Percentiles rank a stretch among this genome's conserved stretches.
Evolutionary conservation across 2,888 invertebrate species (phyloP).

Genomic region (Sericinus montela): DNA sequence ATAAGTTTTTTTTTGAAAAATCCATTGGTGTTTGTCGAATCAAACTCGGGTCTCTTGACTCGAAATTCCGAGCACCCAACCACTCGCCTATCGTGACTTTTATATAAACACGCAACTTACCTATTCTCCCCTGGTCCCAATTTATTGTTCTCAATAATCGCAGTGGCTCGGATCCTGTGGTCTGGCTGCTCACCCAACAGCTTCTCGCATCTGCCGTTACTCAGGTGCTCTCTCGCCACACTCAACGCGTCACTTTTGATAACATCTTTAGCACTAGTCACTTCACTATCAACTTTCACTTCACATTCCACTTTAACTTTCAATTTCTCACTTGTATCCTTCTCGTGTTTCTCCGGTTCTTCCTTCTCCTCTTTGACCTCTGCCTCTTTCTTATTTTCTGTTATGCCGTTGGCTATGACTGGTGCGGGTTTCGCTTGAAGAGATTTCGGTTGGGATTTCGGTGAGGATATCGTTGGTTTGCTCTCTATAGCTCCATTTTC

Average conservation of each 20-base stretch:
- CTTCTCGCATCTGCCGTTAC: conserved; percentile 87
- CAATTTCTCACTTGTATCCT: conserved; percentile 64
- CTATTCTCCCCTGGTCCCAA: conserved; percentile 78
- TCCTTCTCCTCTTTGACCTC: conserved; percentile 40
- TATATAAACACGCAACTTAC: too few species aligned
- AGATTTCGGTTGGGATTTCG: conserved; percentile 66
- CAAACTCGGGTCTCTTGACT: too few species aligned
- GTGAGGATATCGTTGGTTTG: conserved; percentile 69
- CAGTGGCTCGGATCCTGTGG: conserved; percentile 80
- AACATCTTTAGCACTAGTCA: conserved; percentile 67
- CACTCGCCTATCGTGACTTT: too few species aligned
- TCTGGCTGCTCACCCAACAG: conserved; percentile 83
- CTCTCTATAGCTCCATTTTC: conserved; percentile 72
- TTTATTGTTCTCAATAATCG: conserved; percentile 80
- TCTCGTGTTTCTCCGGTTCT: conserved; percentile 63
- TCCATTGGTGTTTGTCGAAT: too few species aligned
- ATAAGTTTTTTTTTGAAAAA: too few species aligned
- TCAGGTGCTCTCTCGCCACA: conserved; percentile 65
- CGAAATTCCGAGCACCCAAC: too few species aligned
- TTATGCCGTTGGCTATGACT: conserved; percentile 61
- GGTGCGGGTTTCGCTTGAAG: conserved; percentile 70
- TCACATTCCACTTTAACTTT: conserved; percentile 49
- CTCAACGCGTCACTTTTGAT: conserved; percentile 64
- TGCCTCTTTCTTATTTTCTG: conserved; percentile 43
- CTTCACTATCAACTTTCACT: conserved; percentile 51